Evolutionary conservation across 2,888 invertebrate genomes (phyloP).

Genomic region (Oscheius sp.): DNA sequence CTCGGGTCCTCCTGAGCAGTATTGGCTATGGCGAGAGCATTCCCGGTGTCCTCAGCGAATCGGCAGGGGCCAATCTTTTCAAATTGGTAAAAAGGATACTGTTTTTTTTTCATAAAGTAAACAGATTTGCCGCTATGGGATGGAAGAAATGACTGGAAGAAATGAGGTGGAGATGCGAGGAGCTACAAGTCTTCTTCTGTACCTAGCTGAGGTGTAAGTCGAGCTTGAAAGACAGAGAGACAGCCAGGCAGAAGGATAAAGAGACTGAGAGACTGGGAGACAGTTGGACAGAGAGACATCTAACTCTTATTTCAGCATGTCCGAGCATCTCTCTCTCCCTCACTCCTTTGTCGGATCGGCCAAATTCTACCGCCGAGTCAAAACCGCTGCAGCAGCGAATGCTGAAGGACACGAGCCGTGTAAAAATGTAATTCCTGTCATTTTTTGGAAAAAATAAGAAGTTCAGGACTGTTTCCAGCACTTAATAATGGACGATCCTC

Average conservation of each 20-base stretch:
- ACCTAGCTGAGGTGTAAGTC: slow-evolving; percentile 14
- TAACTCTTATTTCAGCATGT: neutral
- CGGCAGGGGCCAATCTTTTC: neutral
- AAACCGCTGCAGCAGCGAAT: no score
- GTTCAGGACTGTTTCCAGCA: slow-evolving; percentile 12
- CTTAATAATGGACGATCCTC: neutral
- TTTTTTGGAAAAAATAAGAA: no score
- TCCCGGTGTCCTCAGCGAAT: slow-evolving; percentile 32
- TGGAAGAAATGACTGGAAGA: slow-evolving; percentile 10
- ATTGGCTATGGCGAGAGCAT: slow-evolving; percentile 22
- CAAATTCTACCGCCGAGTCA: no score
- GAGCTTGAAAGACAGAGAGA: no score
- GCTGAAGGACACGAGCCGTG: neutral
- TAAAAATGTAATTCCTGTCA: neutral
- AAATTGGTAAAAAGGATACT: neutral
- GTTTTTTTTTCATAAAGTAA: neutral
- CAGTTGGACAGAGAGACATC: no score
- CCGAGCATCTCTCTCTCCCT: neutral
- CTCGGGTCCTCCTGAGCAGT: slow-evolving; percentile 40
- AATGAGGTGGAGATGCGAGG: slow-evolving; percentile 8
- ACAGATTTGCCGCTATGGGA: slow-evolving; percentile 16
- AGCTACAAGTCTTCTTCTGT: neutral
- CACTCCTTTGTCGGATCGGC: neutral
- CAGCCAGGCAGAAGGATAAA: no score
- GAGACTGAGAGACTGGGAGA: no score